Base-by-base conservation (phyloP, 2,797 vertebrate species). In the Etheostoma perlongum region DNA sequence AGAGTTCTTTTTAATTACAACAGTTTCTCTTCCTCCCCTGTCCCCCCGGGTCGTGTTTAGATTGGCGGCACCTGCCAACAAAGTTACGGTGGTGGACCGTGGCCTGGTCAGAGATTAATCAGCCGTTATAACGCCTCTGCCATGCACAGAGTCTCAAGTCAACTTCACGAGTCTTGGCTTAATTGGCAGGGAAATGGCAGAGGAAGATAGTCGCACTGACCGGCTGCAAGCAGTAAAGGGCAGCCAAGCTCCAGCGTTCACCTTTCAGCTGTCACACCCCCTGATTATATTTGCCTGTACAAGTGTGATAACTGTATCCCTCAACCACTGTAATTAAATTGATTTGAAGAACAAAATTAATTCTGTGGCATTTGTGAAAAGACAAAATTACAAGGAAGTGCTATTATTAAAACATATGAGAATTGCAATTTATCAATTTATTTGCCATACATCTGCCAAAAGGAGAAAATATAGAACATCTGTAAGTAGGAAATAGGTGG, bases 1-100 rank as follows among this genome's bases (percentile, higher is more conserved):
- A 91, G 85, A 91, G 93, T 88, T 90, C 60, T 88, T 92, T 93
- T 93, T 94, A 93, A 95, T 93, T 94, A 93, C 83, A 87, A 82
- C 82, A 85, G 73, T 88, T 85, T 91, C 84, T 88, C 64, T 87
- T 82, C 73, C 62, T 66, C 63, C 64, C 40, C 25, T 25, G 27
- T 61, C 57, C 78, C 79, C 72, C 40, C 0, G 3, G 73, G 78
- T 55, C 30, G 62, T 67, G 36, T 67, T 88, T 64, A 55, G 65
- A 88, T 59, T 73, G 82, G 74, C 83, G 70, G 54, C 72, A 40
- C 84, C 80, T 27, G 36, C 58, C 47, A 27, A 77, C 77, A 14
- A 54, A 15, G 64, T 70, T 23, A 60, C 8, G 7, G 75, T 66
- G 69, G 42, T 70, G 64, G 61, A 68, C 61, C 23, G 25, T 74